Evolutionary conservation across 2,888 invertebrate species (phyloP).

Genomic region (Caenorhabditis sinica): DNA sequence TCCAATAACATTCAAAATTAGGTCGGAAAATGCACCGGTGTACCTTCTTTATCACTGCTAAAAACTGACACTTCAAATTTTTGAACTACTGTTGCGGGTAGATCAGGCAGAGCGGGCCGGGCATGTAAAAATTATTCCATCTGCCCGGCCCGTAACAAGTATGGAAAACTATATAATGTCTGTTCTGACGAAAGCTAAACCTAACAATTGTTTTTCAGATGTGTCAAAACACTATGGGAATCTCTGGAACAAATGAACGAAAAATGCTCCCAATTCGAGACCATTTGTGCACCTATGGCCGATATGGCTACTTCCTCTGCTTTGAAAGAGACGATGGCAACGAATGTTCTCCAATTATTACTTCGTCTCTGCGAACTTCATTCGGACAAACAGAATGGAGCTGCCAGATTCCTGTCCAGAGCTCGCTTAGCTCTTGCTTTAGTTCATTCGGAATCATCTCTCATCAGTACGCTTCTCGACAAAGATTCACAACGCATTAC

Average conservation of each 20-base stretch:
- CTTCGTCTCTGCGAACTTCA: constrained; percentile 56
- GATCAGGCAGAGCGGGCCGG: no score
- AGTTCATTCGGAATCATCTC: constrained; percentile 68
- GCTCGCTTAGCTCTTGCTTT: constrained; percentile 70
- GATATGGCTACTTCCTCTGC: constrained; percentile 34
- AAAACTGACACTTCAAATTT: no score
- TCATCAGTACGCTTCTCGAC: constrained; percentile 66
- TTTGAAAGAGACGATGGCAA: constrained; percentile 59
- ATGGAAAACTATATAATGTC: no score
- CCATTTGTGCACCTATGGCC: constrained; percentile 58
- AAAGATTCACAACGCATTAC: constrained; percentile 68
- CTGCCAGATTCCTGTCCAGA: constrained; percentile 39
- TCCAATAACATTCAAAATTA: no score
- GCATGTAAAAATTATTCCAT: no score
- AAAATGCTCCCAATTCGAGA: constrained; percentile 62
- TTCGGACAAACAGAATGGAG: constrained; percentile 8
- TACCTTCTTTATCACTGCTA: no score
- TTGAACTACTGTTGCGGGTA: no score
- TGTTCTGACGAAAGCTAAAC: no score
- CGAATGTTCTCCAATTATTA: constrained; percentile 48
- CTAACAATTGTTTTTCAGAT: constrained; percentile 15
- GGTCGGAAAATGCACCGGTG: no score
- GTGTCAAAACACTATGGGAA: constrained; percentile 59
- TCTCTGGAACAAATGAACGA: constrained; percentile 57
- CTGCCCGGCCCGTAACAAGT: no score